Percentiles rank a stretch among this genome's conserved stretches.
Conservation (phyloP, 2,888 invertebrate species). For the Teinopalpus imperialis region DNA sequence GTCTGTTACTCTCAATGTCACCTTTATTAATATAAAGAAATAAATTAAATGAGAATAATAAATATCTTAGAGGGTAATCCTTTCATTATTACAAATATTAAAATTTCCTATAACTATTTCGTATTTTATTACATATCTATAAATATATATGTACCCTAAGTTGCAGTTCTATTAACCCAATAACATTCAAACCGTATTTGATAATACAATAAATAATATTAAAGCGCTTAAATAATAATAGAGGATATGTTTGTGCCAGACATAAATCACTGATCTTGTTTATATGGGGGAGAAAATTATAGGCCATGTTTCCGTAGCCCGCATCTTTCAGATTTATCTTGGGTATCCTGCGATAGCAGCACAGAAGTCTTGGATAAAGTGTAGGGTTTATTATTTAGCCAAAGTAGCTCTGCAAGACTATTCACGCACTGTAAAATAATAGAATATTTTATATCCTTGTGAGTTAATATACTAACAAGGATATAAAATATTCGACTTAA, state of each 20-base stretch:
- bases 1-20: too few species aligned
- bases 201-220: slow-evolving; percentile 19
- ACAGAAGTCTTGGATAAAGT: slow-evolving; percentile 18
- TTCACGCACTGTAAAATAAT: not conserved
- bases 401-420: slow-evolving; percentile 3
- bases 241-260: slow-evolving; percentile 48
- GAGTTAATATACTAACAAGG: too few species aligned
- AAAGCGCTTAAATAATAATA: slow-evolving; percentile 44
- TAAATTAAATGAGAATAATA: too few species aligned
- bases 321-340: slow-evolving; percentile 51
- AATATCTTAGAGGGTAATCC: too few species aligned
- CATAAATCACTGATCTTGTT: slow-evolving; percentile 60
- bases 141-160: too few species aligned
- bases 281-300: slow-evolving; percentile 63
- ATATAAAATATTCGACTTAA: too few species aligned
- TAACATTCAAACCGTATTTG: slow-evolving; percentile 4
- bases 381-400: slow-evolving; percentile 8
- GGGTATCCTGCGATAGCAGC: slow-evolving; percentile 15
- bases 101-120: too few species aligned
- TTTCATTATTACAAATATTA: too few species aligned
- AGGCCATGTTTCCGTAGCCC: slow-evolving; percentile 64
- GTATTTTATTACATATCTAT: too few species aligned
- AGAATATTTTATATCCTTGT: too few species aligned
- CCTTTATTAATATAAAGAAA: too few species aligned
- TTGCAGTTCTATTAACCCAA: too few species aligned